A percentile compares a stretch with the other conserved stretches of the same genome.
These are phyloP conservation scores for Notodonta dromedarius DNA, from an alignment of 2,888 invertebrate genomes.

Conservation along the genomic window DNA sequence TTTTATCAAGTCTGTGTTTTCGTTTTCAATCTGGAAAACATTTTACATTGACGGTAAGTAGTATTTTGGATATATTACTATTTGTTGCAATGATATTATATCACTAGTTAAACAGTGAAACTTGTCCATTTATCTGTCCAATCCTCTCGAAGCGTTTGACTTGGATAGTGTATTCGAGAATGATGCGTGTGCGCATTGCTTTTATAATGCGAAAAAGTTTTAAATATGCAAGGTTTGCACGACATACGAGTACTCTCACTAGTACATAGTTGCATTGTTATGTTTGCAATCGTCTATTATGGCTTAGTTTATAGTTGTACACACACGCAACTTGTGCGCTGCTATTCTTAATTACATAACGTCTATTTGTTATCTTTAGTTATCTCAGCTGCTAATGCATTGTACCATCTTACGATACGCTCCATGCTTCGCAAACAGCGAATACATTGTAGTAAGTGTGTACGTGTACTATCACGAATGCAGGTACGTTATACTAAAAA, in stretches of 20 bases:
- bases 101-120: not conserved
- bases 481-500: constrained; percentile 36
- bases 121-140: not conserved
- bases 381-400: constrained; percentile 42
- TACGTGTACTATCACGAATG: constrained; percentile 43
- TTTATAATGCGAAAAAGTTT: not conserved
- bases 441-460: constrained; percentile 24
- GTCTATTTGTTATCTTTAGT: constrained; percentile 44
- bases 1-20: constrained; percentile 12
- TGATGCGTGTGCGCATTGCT: not conserved
- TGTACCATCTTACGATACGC: constrained; percentile 30
- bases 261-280: constrained; percentile 56
- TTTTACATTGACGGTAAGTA: not conserved
- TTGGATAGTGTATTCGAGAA: not conserved
- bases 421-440: constrained; percentile 29
- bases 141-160: not conserved
- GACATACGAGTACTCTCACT: constrained; percentile 69
- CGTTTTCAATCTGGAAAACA: constrained; percentile 7
- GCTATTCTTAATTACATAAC: constrained; percentile 44
- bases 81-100: no score
- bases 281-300: constrained; percentile 57
- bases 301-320: constrained; percentile 50
- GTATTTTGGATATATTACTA: no score
- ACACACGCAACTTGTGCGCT: constrained; percentile 51
- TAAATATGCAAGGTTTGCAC: constrained; percentile 57